These are phyloP conservation scores for Epizoanthus stellaris DNA, from an alignment of 92 coral and sea anemone species.

Conservation along the genomic window DNA sequence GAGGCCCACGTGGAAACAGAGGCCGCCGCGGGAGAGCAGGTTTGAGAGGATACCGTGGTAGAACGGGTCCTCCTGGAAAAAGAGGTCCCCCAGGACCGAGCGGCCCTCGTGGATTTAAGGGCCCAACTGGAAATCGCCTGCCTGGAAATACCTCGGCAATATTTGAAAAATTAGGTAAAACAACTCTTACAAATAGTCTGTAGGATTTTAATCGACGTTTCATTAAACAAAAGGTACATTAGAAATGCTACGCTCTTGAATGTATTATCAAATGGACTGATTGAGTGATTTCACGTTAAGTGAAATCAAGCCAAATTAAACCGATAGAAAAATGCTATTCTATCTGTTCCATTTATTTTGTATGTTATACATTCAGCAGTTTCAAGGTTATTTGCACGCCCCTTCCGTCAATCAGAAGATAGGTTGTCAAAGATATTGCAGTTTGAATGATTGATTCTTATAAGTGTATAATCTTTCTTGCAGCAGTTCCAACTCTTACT, in stretches of 20 bases:
- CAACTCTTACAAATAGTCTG: background rate
- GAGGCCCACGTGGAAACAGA: conserved; percentile 74
- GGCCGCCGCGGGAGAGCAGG: conserved; percentile 73
- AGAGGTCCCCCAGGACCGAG: conserved; percentile 74
- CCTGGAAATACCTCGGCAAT: conserved; percentile 71
- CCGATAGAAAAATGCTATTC: no score
- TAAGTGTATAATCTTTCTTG: background rate
- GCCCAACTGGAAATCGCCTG: conserved; percentile 74
- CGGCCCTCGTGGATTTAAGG: conserved; percentile 71
- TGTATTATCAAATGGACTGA: no score
- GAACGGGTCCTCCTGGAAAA: conserved; percentile 74
- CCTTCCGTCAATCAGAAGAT: no score
- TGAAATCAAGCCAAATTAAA: no score
- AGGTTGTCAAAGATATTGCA: background rate
- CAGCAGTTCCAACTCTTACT: conserved; percentile 62
- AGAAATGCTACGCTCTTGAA: no score
- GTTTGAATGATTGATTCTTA: background rate
- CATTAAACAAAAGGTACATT: no score
- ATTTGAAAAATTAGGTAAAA: conserved; percentile 68
- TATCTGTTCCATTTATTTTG: background rate
- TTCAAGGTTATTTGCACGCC: no score
- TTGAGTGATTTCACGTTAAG: no score
- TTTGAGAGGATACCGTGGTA: conserved; percentile 65
- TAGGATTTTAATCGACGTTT: no score
- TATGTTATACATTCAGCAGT: background rate